phyloP scores from a whole-genome alignment of 2,888 invertebrate genomes.

The Antitype chi region DNA sequence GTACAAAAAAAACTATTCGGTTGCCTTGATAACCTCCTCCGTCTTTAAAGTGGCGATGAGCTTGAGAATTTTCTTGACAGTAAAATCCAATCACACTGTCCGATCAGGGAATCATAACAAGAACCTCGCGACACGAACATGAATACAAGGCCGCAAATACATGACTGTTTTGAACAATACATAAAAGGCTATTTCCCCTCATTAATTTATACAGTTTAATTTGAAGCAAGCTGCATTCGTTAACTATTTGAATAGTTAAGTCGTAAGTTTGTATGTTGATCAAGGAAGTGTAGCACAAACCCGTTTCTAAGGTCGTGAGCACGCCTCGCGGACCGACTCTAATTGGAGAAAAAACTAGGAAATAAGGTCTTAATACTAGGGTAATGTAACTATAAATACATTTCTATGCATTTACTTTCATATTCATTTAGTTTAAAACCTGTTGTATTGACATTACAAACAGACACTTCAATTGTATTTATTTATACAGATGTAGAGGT shows the following conservation, averaged over 20 bases:
- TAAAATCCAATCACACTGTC: neutral
- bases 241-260: slow-evolving; percentile 39
- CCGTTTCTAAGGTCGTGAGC: slow-evolving; percentile 52
- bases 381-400: slow-evolving; percentile 21
- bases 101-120: neutral
- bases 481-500: neutral
- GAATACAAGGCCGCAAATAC: neutral
- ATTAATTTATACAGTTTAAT: slow-evolving; percentile 9
- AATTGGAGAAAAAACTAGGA: slow-evolving; percentile 54
- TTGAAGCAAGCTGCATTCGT: slow-evolving; percentile 14
- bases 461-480: no score
- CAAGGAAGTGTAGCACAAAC: slow-evolving; percentile 51
- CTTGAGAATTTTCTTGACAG: neutral
- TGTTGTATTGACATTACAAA: no score
- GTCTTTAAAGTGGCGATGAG: neutral
- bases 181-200: neutral
- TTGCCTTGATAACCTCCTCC: no score
- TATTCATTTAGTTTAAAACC: no score
- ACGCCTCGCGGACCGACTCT: slow-evolving; percentile 16
- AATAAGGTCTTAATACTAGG: slow-evolving; percentile 31
- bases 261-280: slow-evolving; percentile 39
- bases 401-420: slow-evolving; percentile 15
- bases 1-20: no score
- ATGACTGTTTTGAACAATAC: neutral
- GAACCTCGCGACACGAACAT: neutral